phyloP scores from a whole-genome alignment of 2,888 invertebrate genomes.

The Anagyrus pseudococci region DNA sequence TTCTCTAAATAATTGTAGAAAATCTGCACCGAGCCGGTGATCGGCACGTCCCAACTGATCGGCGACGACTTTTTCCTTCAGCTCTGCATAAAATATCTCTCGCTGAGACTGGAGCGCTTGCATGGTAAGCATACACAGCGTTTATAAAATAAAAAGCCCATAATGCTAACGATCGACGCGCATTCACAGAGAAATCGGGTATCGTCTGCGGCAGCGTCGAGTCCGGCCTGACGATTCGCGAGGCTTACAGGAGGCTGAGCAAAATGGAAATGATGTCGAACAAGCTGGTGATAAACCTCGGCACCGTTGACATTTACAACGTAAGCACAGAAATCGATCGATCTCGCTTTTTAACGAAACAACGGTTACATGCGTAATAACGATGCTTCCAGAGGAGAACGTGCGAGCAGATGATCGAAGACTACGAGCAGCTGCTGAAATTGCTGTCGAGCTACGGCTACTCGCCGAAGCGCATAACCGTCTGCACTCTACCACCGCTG shows the following conservation, averaged over 20 bases:
- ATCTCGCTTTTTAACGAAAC: no score
- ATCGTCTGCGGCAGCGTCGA: constrained; percentile 48
- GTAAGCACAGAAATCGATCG: no score
- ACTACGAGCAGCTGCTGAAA: constrained; percentile 44
- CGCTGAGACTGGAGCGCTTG: constrained; percentile 42
- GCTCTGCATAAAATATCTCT: constrained; percentile 47
- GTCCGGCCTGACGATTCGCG: constrained; percentile 50
- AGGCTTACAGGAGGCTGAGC: constrained; percentile 42
- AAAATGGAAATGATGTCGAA: constrained; percentile 44
- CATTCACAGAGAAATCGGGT: constrained; percentile 44
- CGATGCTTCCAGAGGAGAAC: constrained; percentile 39
- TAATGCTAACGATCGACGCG: background rate
- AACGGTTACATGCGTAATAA: background rate
- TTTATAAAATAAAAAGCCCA: no score
- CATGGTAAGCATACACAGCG: constrained; percentile 42
- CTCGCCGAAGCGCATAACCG: constrained; percentile 44
- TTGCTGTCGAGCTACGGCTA: constrained; percentile 41
- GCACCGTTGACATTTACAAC: constrained; percentile 50
- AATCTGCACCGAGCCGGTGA: constrained; percentile 40
- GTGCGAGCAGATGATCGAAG: constrained; percentile 41
- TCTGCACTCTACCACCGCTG: constrained; percentile 52
- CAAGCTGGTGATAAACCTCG: constrained; percentile 48
- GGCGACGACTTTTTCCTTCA: constrained; percentile 55
- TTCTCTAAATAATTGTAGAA: no score
- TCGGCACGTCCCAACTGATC: constrained; percentile 47